Base-by-base conservation (phyloP, 1,140 invertebrate species). In the Achatina immaculata region DNA sequence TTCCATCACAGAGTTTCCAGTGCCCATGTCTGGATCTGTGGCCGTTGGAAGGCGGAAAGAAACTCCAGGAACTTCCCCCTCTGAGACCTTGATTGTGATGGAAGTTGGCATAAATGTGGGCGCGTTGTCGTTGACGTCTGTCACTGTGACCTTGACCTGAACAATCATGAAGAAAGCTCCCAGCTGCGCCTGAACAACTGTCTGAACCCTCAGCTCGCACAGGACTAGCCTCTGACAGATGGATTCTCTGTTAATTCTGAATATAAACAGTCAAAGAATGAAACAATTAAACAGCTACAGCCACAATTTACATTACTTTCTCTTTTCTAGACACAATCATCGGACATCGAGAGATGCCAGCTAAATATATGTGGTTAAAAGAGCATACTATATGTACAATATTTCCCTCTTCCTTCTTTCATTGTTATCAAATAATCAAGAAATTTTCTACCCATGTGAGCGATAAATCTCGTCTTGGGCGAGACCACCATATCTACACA, bases 61-160 rank as follows among this genome's bases (percentile, higher is more conserved):
- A 0, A 83, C 81, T 1, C 83, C 84, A 7, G 84, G 34, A 40
- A 72, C 78, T 6, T 82, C 83, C 36, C 81, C 74, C 77, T 88
- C 87, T 1, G 87, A 84, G 38, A 88, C 77, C 71, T 83, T 73
- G n/a, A 86, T 43, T 6, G 43, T 76, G 28, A 55, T 83, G 7
- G 34, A 62, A 21, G 82, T 69, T 11, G 73, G 51, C 19, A 94
- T 93, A 89, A 90, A 85, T 28, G 94, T 92, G 0, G 97, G 97
- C 9, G 95, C 94, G 91, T 98, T 98, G 93, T 99, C 97, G 90
- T 99, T 99, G 16, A 95, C 96, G 90, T 98, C 97, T 0, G 80
- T 76, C 4, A 91, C 79, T 16, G 66, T 66, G 16, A 89, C 83
- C 0, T 84, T 84, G 1, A 89, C 85, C n/a, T 72, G 76, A 19